phyloP scores from a whole-genome alignment of 2,113 vertebrate species.

The Acanthisitta chloris region DNA sequence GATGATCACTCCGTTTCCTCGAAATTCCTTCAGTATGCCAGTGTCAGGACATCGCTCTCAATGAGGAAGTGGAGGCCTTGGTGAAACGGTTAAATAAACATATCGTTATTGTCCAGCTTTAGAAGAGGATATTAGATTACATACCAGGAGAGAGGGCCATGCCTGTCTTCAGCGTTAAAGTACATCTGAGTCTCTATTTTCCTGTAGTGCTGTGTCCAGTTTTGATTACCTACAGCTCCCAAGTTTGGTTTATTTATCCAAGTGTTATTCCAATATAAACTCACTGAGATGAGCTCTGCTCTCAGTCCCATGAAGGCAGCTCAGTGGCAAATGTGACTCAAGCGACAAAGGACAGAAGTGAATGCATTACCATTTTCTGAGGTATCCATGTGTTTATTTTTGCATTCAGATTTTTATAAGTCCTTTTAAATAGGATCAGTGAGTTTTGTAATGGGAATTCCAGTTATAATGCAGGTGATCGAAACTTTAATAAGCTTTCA shows the following conservation, averaged over 20 bases:
- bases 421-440: slow-evolving; percentile 12
- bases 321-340: slow-evolving; percentile 11
- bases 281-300: slow-evolving; percentile 2
- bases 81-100: slow-evolving; percentile 74
- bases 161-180: slow-evolving; percentile 56
- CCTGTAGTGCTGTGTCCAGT: slow-evolving; percentile 13
- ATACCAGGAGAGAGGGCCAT: slow-evolving; percentile 55
- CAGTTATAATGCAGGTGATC: not conserved
- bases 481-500: not conserved
- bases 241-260: slow-evolving; percentile 65
- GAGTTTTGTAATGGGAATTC: not conserved
- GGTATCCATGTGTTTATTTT: slow-evolving; percentile 14
- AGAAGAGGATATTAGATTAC: slow-evolving; percentile 74
- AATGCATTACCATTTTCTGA: slow-evolving; percentile 11
- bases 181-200: slow-evolving; percentile 57
- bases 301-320: not conserved
- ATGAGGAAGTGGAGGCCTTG: slow-evolving; percentile 42
- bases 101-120: slow-evolving; percentile 67
- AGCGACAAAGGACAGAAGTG: not conserved
- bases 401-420: not conserved
- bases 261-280: slow-evolving; percentile 65
- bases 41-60: not conserved
- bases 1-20: slow-evolving; percentile 1
- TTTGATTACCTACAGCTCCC: slow-evolving; percentile 60
- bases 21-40: slow-evolving; percentile 62